Evolutionary conservation across 30 jellyfish, hydroid and myxozoan species (phyloP).

Genomic region (Hydractinia symbiolongicarpus): DNA sequence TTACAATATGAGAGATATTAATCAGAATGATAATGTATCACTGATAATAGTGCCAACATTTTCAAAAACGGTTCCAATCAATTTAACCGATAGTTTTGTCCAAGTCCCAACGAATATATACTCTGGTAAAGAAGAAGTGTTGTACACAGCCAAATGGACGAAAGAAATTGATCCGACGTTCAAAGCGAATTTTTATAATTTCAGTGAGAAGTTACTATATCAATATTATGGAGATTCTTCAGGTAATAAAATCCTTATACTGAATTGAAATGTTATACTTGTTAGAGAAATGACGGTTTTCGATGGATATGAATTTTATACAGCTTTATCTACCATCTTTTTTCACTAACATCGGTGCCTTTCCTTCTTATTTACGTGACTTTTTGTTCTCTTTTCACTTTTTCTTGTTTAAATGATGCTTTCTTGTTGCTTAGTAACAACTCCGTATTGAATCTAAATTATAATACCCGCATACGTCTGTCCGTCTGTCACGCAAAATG

Average conservation of each 20-base stretch:
- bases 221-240: slow-evolving; percentile 73
- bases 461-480: no score
- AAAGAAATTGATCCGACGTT: slow-evolving; percentile 52
- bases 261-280: neutral
- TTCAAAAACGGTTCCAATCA: slow-evolving; percentile 42
- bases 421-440: no score
- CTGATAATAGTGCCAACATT: slow-evolving; percentile 29
- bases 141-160: slow-evolving; percentile 51
- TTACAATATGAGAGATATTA: slow-evolving; percentile 32
- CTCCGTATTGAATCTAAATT: no score
- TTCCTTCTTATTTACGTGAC: neutral
- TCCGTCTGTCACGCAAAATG: no score
- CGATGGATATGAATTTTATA: neutral
- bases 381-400: neutral
- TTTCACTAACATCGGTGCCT: neutral
- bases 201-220: slow-evolving; percentile 42
- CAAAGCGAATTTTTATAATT: slow-evolving; percentile 29
- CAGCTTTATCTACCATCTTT: neutral
- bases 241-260: slow-evolving; percentile 1
- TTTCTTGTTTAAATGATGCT: neutral
- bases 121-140: slow-evolving; percentile 39
- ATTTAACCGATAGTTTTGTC: slow-evolving; percentile 55
- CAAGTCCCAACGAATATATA: slow-evolving; percentile 87
- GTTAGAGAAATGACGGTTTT: neutral
- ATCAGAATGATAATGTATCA: slow-evolving; percentile 27